These are phyloP conservation scores for Heliconius hewitsoni DNA, from an alignment of 1,140 invertebrate genomes.

Conservation along the genomic window DNA sequence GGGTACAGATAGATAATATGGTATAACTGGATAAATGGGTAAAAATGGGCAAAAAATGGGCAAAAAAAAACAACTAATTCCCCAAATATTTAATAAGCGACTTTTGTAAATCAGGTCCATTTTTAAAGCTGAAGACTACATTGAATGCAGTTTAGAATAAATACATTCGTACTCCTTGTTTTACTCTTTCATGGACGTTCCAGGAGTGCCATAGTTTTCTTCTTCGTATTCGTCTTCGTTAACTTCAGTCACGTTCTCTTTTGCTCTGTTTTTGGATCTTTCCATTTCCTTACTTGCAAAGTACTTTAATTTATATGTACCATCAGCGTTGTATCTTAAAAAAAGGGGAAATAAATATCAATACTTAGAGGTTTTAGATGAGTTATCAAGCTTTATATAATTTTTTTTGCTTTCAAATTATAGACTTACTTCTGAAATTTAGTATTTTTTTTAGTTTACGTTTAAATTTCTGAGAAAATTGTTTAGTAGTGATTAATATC, in stretches of 20 bases:
- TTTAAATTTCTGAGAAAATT: too few relatives aligned
- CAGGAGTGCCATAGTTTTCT: conserved; percentile 7
- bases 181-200: conserved; percentile 16
- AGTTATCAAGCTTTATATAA: too few relatives aligned
- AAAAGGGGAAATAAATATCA: neutral
- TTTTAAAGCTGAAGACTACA: neutral
- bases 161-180: neutral
- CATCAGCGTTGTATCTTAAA: conserved; percentile 84
- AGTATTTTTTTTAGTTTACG: too few relatives aligned
- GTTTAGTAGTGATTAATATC: too few relatives aligned
- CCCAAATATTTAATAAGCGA: conserved; percentile 39
- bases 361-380: neutral
- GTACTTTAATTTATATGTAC: conserved; percentile 82
- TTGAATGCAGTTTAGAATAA: neutral
- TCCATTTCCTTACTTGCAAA: conserved; percentile 53
- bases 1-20: too few relatives aligned
- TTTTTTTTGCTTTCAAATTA: too few relatives aligned
- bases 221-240: conserved; percentile 21
- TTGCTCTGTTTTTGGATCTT: conserved; percentile 26
- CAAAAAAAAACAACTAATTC: neutral
- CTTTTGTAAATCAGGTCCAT: conserved; percentile 28
- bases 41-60: too few relatives aligned
- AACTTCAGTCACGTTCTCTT: conserved; percentile 17
- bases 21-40: too few relatives aligned
- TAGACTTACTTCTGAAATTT: too few relatives aligned